A percentile compares a stretch with the other conserved stretches of the same genome.
phyloP scores from a whole-genome alignment of 1,140 invertebrate genomes.

The Cephus cinctus region DNA sequence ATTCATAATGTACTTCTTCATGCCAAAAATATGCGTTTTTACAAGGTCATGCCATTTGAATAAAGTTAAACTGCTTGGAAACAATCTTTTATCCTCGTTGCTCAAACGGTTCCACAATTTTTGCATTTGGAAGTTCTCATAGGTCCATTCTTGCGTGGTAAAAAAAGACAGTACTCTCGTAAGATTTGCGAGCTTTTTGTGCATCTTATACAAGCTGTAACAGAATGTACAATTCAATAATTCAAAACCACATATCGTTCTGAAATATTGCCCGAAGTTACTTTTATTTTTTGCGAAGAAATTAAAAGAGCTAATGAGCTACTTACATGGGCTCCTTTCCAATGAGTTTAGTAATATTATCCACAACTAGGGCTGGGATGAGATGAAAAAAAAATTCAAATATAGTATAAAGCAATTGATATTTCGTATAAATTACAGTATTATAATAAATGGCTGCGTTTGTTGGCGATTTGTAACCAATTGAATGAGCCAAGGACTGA shows the following conservation, averaged over 20 bases:
- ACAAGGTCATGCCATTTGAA: conserved; percentile 14
- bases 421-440: background rate
- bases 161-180: conserved; percentile 15
- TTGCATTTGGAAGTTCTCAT: background rate
- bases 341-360: conserved; percentile 55
- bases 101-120: conserved; percentile 12
- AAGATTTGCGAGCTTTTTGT: conserved; percentile 10
- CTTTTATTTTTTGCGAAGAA: background rate
- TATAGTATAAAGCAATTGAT: background rate
- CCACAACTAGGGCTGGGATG: conserved; percentile 62
- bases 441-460: background rate
- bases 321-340: conserved; percentile 65
- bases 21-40: background rate
- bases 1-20: too few relatives aligned
- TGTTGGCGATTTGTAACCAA: background rate
- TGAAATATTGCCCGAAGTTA: background rate
- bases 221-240: background rate
- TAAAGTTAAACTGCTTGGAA: conserved; percentile 12
- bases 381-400: conserved; percentile 57
- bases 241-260: background rate
- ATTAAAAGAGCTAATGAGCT: conserved; percentile 15
- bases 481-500: too few relatives aligned
- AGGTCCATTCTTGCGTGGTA: conserved; percentile 17
- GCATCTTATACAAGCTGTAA: conserved; percentile 19
- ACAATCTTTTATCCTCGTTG: conserved; percentile 18